Evolutionary conservation across 2,113 vertebrate genomes (phyloP), one percentile per base, ranked within the genome.

Genomic region (Microtus oregoni): DNA sequence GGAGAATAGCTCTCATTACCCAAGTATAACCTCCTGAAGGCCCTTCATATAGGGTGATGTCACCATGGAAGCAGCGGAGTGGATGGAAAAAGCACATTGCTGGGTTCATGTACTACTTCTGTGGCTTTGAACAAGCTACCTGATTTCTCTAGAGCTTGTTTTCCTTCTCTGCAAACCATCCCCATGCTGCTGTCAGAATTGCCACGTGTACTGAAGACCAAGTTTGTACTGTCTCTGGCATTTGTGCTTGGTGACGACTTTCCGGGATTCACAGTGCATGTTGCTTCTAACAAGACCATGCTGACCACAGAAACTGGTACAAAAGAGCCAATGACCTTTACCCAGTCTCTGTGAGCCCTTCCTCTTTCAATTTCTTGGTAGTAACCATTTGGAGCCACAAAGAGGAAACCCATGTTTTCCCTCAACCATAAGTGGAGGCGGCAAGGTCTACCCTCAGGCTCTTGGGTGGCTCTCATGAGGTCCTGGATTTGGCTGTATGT

Each of bases 191-290:
- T 72, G 68, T 38, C 47, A 92, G 72, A 63, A 77, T 22, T 68
- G 47, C 13, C 11, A 7, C 41, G 11, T 30, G 19, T 5, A 7
- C 70, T 72, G 65, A 88, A 73, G 7, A 38, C 32, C 30, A 73
- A 75, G 38, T 22, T 67, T 52, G 14, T 38, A 52, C 78, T 4
- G 22, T 28, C 44, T 58, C 61, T 6, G 2, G n/a, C 3, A 2
- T 24, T 68, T 22, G 11, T 1, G 0, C 6, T 2, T 0, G 2
- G 65, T 77, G 28, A 0, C 17, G 32, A 1, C 41, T 47, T 72
- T 47, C 67, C 81, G 4, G 3, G 35, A 14, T 76, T 8, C 79
- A 9, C 20, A 5, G 0, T 11, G 14, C 3, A 3, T 68, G 7
- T 26, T 72, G 4, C 44, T 52, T 78, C 90, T 82, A 19, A 32